Conservation (phyloP, 2,888 invertebrate genomes). For the Flexamia atlantica region DNA sequence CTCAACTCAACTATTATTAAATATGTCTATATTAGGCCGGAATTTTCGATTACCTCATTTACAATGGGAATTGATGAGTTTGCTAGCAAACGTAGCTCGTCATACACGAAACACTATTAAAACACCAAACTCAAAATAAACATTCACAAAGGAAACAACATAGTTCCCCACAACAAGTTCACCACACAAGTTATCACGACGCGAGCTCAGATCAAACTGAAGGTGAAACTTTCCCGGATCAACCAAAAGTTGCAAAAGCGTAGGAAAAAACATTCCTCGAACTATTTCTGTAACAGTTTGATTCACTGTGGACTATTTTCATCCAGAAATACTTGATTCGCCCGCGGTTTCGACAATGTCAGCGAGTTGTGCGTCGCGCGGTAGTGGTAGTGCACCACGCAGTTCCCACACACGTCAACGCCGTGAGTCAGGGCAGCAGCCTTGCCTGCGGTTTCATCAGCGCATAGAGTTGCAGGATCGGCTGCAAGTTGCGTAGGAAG, state of each 20-base stretch:
- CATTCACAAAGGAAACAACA: no score
- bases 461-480: slow-evolving; percentile 4
- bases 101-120: no score
- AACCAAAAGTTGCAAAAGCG: background rate
- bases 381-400: background rate
- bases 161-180: no score
- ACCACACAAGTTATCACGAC: no score
- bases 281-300: slow-evolving; percentile 33
- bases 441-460: slow-evolving; percentile 42
- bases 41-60: no score
- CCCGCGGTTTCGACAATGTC: background rate
- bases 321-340: background rate
- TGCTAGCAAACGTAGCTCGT: no score
- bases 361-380: background rate
- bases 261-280: background rate
- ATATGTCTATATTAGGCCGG: no score
- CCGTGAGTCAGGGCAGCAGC: slow-evolving; percentile 41
- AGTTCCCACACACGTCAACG: slow-evolving; percentile 40
- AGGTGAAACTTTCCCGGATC: no score
- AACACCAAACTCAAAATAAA: no score
- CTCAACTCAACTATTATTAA: no score
- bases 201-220: background rate
- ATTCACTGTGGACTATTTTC: slow-evolving; percentile 28
- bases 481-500: slow-evolving; percentile 2
- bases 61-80: no score